Base-by-base conservation (phyloP, 1,140 invertebrate species). In the Cepaea nemoralis region DNA sequence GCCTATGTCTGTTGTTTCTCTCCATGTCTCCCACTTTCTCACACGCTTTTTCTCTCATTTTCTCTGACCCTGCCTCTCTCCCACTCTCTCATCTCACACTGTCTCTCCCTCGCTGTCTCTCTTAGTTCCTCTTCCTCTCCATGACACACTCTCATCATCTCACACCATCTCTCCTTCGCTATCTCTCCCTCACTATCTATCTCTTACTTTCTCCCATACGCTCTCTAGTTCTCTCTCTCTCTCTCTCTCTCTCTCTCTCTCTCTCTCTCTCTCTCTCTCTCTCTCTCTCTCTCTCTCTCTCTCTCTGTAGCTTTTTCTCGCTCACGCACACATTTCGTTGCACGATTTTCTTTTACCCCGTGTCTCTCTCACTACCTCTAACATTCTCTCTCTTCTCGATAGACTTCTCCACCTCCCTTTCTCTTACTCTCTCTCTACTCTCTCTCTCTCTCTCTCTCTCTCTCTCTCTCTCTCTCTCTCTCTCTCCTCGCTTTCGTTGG, bases 251-350 rank as follows among this genome's bases (percentile, higher is more conserved):
- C 45, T 75, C 31, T 45, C 73, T 75, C 73, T 75, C 40, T 40
- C 40, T 45, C 31, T 42, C 31, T 22, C 31, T 75, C 40, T 50
- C 35, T 75, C 45, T 33, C 45, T n/a, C 31, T 77, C 35, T 66
- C 76, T 77, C 55, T 77, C 24, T 37, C 76, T 63, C 35, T 77
- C 55, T 66, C 55, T 77, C 77, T 67, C 35, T 69, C 37, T 67
- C 55, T 79, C 35, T 66, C 55, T 77, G 70, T 73, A 16, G 22
- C 6, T 73, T 35, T 73, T 37, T 73, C 37, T 73, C 35, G n/a
- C n/a, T 73, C 45, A 12, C 45, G 45, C 45, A 48, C 19, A 12
- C 45, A 12, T 48, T 48, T 48, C 8, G 8, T 19, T 48, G 8
- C 19, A 12, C 45, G 8, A 12, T 48, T 48, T 48, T 48, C 19